Percentiles rank a stretch among this genome's conserved stretches.
Evolutionary conservation across 2,113 vertebrate genomes (phyloP).

Genomic region (Acrocephalus kingi): DNA sequence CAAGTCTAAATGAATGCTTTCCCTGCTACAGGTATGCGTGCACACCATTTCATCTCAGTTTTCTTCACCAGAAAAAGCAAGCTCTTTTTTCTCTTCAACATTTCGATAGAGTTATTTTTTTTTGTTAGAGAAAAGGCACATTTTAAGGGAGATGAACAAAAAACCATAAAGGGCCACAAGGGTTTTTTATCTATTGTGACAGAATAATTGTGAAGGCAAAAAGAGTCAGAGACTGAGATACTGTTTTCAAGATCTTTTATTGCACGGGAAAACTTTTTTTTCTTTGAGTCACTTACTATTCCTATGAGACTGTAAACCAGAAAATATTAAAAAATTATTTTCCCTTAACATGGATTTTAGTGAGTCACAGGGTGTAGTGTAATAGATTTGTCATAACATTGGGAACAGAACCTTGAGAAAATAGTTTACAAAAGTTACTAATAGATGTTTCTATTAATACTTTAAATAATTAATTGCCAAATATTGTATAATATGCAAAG

Average conservation of each 20-base stretch:
- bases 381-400: neutral
- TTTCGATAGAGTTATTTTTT: neutral
- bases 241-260: conserved; percentile 6
- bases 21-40: neutral
- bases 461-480: neutral
- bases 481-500: neutral
- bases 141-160: neutral
- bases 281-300: neutral
- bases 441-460: neutral
- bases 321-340: neutral
- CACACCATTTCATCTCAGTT: neutral
- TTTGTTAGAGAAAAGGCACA: neutral
- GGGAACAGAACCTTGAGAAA: neutral
- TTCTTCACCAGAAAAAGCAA: neutral
- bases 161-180: neutral
- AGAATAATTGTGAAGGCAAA: conserved; percentile 16
- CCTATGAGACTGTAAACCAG: neutral
- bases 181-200: neutral
- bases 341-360: neutral
- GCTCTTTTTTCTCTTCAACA: neutral
- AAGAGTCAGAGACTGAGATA: conserved; percentile 26
- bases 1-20: neutral
- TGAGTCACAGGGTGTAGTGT: neutral
- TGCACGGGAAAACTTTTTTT: neutral
- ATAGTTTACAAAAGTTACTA: neutral